Percentiles rank a stretch among this genome's conserved stretches.
These are phyloP conservation scores for Myrmophylax atrothorax DNA, from an alignment of 2,113 vertebrate species.

Conservation along the genomic window DNA sequence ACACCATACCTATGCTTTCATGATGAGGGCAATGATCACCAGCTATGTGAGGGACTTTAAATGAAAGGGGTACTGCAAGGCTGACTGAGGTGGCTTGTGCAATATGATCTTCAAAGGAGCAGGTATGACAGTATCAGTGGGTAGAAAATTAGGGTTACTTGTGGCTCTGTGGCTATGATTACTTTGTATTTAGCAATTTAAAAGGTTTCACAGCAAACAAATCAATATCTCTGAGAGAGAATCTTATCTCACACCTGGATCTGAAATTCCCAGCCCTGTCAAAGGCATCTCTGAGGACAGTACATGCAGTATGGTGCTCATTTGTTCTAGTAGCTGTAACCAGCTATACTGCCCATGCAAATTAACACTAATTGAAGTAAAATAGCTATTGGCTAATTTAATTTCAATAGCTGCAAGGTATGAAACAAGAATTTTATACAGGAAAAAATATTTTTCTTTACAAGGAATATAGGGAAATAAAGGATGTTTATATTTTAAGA, in stretches of 20 bases:
- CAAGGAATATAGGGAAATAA: neutral
- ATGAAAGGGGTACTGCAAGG: neutral
- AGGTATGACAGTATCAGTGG: neutral
- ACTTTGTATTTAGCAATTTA: neutral
- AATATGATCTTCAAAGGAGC: neutral
- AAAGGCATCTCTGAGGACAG: neutral
- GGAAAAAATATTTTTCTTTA: neutral
- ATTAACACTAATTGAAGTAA: neutral
- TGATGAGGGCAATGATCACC: neutral
- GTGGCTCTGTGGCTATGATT: neutral
- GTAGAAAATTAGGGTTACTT: neutral
- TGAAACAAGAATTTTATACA: neutral
- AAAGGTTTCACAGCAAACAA: slow-evolving; percentile 9
- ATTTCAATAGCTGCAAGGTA: neutral
- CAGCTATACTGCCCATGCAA: neutral
- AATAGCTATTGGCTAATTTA: neutral
- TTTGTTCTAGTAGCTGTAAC: neutral
- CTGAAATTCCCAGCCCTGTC: neutral
- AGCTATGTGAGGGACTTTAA: neutral
- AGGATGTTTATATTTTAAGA: neutral
- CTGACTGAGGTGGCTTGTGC: neutral
- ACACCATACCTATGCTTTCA: neutral
- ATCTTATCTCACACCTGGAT: neutral
- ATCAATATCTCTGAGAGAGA: neutral
- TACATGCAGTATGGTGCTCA: neutral